Base-by-base conservation (phyloP, 2,888 invertebrate genomes). In the Hirtodrosophila histrioides region DNA sequence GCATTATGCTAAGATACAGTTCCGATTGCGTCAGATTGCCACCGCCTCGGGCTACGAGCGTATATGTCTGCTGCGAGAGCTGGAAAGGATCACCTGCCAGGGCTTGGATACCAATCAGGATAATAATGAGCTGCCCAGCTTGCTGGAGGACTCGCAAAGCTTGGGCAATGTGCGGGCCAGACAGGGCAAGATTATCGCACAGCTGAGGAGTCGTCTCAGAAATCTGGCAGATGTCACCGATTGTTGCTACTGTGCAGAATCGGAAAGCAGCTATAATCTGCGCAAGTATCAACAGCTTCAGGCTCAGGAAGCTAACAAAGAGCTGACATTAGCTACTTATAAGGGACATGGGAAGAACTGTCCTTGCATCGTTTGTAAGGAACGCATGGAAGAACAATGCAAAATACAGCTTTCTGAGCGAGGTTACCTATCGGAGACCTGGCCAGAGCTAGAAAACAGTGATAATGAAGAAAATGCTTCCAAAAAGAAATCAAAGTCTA, bases 1-100 rank as follows among this genome's bases (percentile, higher is more conserved):
- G 7, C 89, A 90, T 44, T 83, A 88, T 65, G 89, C 89, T 1
- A 88, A 86, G 6, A 69, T 90, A 11, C 90, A 90, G 54, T 89
- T 90, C 36, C 83, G 90, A 0, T 36, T 90, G 39, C 77, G 89
- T 0, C 90, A 90, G 46, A 77, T 90, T 4, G 49, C 87, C 2
- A 57, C 60, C 0, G 80, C 90, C 0, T 41, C 77, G 3, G 76
- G 78, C 0, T 39, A 36, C 2, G 86, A 90, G 50, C 83, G 81
- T 0, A 17, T 70, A 0, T 37, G 36, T 7, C 46, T 90, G 7
- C 55, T 91, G 0, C 36, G 51, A 0, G 89, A 90, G 5, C 70
- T 91, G n/a, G 84, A 88, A 24, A 50, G 65, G 2, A 43, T 87
- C 3, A 78, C 76, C 0, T 71, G 78, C 12, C 56, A 73, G 37